Base-by-base conservation (phyloP, 2,797 vertebrate species). In the Lithobates pipiens region DNA sequence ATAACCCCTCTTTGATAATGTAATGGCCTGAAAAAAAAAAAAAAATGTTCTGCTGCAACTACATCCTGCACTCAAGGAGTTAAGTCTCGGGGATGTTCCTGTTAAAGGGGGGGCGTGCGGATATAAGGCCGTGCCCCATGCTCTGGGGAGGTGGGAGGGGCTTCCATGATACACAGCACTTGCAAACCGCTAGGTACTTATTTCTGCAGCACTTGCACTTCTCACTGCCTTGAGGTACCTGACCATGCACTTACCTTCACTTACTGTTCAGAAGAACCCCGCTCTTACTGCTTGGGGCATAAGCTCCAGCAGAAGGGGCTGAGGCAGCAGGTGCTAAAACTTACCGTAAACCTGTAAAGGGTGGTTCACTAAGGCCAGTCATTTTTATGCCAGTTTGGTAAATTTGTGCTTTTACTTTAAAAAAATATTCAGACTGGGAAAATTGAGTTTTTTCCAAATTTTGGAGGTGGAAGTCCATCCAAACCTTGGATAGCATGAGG, bases 181-280 rank as follows among this genome's bases (percentile, higher is more conserved):
- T 95, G 94, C 93, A 94, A 94, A 92, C 92, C 94, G 94, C 93
- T 90, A 90, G 96, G 96, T 93, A 96, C 97, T 96, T 96, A 94
- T 94, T 95, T 95, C 95, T 50, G 65, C 95, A 97, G 96, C 97
- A 97, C 96, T 98, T 97, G 97, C 96, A 94, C 94, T 95, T 95
- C 96, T 93, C 95, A 95, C 95, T 95, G 96, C 97, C 97, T 97
- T 97, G 94, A 94, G 96, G 96, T 95, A 95, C 94, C 91, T 95
- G 96, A 93, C 91, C 92, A 92, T 92, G 91, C 93, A 91, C 92
- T 92, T 94, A 91, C 87, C 89, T 88, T 89, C 72, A 89, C 93
- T 94, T 94, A 93, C 94, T 94, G 94, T 95, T 94, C 94, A 93
- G 94, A 67, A 13, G 5, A 63, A 10, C 18, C 79, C 15, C 11